phyloP scores from a whole-genome alignment of 2,797 vertebrate genomes.

The Sebastes paucispinis region DNA sequence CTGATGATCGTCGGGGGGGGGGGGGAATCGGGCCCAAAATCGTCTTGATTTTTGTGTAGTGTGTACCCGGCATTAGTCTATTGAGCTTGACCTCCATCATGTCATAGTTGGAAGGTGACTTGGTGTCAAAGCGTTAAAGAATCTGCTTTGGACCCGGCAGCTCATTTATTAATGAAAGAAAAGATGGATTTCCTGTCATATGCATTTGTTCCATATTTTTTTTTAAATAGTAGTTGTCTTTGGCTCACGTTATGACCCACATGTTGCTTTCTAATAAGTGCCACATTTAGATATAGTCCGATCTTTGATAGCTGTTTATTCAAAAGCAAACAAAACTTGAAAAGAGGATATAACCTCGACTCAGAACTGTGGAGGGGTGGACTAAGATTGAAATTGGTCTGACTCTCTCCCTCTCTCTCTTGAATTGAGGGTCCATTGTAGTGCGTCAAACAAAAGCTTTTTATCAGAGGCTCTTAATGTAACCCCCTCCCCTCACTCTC shows the following conservation, averaged over 20 bases:
- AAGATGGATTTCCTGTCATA: conserved; percentile 49
- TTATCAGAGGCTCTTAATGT: conserved; percentile 85
- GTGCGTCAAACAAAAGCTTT: conserved; percentile 85
- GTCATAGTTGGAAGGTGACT: conserved; percentile 33
- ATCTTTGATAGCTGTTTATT: conserved; percentile 65
- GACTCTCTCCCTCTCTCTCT: conserved; percentile 52
- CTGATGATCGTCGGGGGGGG: no score
- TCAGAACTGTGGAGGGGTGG: conserved; percentile 68
- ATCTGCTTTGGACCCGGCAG: not conserved
- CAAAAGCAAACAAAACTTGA: conserved; percentile 66
- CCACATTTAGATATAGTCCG: conserved; percentile 33
- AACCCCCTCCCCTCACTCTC: conserved; percentile 68
- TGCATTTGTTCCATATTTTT: conserved; percentile 5
- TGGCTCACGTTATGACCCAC: not conserved
- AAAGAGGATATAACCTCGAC: conserved; percentile 66
- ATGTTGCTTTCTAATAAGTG: not conserved
- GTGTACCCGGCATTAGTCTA: not conserved
- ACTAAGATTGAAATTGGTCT: conserved; percentile 76
- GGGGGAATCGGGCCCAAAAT: no score
- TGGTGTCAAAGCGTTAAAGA: conserved; percentile 23
- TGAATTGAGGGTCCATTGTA: conserved; percentile 83
- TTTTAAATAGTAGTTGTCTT: not conserved
- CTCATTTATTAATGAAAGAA: conserved; percentile 50
- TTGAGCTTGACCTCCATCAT: conserved; percentile 38
- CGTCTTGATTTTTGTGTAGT: fast-evolving